Base-by-base conservation (phyloP, 2,888 invertebrate genomes). In the Phaedon cochleariae region DNA sequence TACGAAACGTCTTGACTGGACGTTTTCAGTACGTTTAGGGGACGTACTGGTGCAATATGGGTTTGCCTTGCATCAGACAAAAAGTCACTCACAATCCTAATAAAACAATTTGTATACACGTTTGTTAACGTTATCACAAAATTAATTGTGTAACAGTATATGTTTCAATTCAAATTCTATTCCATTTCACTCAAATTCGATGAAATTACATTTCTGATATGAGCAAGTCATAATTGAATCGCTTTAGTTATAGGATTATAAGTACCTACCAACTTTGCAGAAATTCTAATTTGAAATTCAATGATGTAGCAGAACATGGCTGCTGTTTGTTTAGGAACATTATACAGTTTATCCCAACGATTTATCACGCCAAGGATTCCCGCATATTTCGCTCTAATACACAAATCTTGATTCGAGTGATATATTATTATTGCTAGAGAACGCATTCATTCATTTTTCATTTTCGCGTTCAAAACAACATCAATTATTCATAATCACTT, bases 251-350 rank as follows among this genome's bases (percentile, higher is more conserved):
- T n/a, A 41, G n/a, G 15, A 41, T 41, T 15, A 10, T 10, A n/a
- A n/a, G n/a, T n/a, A n/a, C n/a, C n/a, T n/a, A 2, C 15, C 6
- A 41, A 41, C 12, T 41, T n/a, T 15, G 15, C 12, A n/a, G 15
- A 41, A n/a, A 41, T 15, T n/a, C 41, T n/a, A 4, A 54, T 54
- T 54, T 37, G 54, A 37, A 18, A 20, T 18, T 31, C 31, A 54
- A 34, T 22, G 20, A 21, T 22, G 20, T 0, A 18, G 17, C 29
- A 52, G 17, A 52, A 52, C 18, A 26, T 29, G 15, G 45, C 21
- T 37, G 41, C 15, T 64, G 55, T 64, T 64, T 60, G 49, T 59
- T 64, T 59, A 62, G 65, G 57, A 22, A 18, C 18, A 26, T 53
- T 65, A 52, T 45, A 61, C 31, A 57, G 65, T 65, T 65, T 55